Percentiles rank a stretch among this genome's conserved stretches.
Evolutionary conservation across 2,113 vertebrate genomes (phyloP).

Genomic region (Epinephelus fuscoguttatus): DNA sequence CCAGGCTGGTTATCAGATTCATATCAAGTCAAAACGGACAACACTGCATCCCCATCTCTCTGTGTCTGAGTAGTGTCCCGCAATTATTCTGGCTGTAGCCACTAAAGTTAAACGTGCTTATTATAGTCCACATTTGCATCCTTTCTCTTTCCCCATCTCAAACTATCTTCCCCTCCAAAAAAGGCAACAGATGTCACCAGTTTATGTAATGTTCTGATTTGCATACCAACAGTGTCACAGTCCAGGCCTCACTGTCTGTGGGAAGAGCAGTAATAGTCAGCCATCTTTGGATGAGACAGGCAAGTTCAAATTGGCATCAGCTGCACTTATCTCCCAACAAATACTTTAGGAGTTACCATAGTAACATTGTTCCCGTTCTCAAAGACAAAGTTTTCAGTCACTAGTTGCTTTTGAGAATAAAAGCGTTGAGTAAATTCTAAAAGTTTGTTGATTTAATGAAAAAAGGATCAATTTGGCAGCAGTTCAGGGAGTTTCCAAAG

Average conservation of each 20-base stretch:
- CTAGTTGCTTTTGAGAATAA: neutral
- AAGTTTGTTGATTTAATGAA: slow-evolving; percentile 2
- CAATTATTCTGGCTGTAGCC: too few relatives aligned
- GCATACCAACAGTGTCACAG: slow-evolving; percentile 1
- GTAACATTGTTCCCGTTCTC: neutral
- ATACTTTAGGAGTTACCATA: neutral
- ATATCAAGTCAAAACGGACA: neutral
- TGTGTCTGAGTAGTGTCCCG: neutral
- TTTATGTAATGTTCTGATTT: slow-evolving; percentile 9
- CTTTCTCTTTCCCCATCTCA: neutral
- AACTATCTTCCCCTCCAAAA: neutral
- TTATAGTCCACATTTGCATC: neutral
- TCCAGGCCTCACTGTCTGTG: neutral
- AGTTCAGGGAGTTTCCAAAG: neutral
- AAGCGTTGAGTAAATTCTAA: neutral
- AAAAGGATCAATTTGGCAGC: slow-evolving; percentile 11
- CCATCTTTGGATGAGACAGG: neutral
- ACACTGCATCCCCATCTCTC: neutral
- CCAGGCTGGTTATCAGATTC: neutral
- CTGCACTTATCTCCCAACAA: neutral
- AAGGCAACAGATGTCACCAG: neutral
- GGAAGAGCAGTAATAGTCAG: neutral
- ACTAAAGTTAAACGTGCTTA: neutral
- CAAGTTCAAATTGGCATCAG: neutral
- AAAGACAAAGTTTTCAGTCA: slow-evolving; percentile 1